These are phyloP conservation scores for Tragelaphus eurycerus DNA, from an alignment of 2,797 vertebrate genomes.

Conservation along the genomic window DNA sequence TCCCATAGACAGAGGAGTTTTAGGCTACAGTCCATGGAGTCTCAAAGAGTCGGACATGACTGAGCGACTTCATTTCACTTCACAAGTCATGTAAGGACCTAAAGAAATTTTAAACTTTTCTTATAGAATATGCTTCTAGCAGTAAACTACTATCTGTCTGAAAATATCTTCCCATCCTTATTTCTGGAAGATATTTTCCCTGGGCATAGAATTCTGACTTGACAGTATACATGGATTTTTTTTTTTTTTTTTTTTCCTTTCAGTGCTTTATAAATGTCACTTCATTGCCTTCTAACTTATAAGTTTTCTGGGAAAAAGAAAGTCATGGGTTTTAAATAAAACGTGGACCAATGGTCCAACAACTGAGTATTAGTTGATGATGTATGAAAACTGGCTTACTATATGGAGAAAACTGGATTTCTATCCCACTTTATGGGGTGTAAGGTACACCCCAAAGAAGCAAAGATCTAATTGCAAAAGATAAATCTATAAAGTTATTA, in stretches of 20 bases:
- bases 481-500: neutral
- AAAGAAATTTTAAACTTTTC: neutral
- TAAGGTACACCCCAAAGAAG: neutral
- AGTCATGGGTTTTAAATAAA: neutral
- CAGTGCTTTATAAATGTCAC: neutral
- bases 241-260: neutral
- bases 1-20: no score
- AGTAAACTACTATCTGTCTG: neutral
- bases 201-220: neutral
- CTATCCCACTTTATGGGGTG: neutral
- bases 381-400: slow-evolving; percentile 3
- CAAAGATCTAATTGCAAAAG: neutral
- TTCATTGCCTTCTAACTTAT: neutral
- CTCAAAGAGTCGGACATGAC: no score
- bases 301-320: neutral
- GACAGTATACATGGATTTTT: neutral
- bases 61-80: neutral
- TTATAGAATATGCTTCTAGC: neutral
- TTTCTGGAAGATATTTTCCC: neutral
- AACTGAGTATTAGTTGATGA: neutral
- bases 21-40: no score
- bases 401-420: neutral
- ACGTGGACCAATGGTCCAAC: neutral
- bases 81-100: neutral
- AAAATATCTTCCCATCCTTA: neutral